Base-by-base conservation (phyloP, 37 sponge, comb jelly and placozoan species). In the Lycopodina hypogea region DNA sequence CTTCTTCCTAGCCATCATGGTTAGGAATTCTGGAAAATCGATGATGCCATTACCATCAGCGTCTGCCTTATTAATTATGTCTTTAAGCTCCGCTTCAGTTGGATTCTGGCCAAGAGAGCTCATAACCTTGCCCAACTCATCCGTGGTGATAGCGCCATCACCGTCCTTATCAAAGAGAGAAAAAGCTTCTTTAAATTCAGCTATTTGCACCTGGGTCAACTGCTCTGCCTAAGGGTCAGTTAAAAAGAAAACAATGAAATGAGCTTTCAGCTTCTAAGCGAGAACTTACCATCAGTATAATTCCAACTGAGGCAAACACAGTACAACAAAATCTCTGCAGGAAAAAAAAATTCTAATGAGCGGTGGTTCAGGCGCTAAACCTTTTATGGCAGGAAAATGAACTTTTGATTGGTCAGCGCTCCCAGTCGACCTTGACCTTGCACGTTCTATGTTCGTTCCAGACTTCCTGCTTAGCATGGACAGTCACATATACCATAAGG, bases 1-100 rank as follows among this genome's bases (percentile, higher is more conserved):
- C 72, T 96, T 99, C 93, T 96, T 99, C 23, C 97, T 89, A 2
- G 99, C 94, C 99, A 99, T 99, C 99, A 99, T 99, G 69, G 97
- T 92, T 18, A 99, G 89, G 71, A 99, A 99, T 60, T 99, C 99
- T 17, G 95, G 87, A 79, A 99, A 99, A 71, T 99, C 99, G 50
- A 99, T 99, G 24, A 97, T 99, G 8, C 99, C 99, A 68, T 99
- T 99, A 11, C 99, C 97, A 71, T 96, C 97, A 40, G 96, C 93
- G 59, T 96, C 97, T 41, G 96, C 99, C 64, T 99, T 97, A 73
- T 96, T 99, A 87, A 99, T 94, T 97, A 99, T 99, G 75, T 99
- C 99, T 69, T 93, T 93, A 11, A 99, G 91, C 75, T 99, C 99
- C n/a, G 99, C 97, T 64, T 99, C 99, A 32, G 97, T 96, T 28